phyloP scores from a whole-genome alignment of 2,888 invertebrate genomes.

The Tuta absoluta region DNA sequence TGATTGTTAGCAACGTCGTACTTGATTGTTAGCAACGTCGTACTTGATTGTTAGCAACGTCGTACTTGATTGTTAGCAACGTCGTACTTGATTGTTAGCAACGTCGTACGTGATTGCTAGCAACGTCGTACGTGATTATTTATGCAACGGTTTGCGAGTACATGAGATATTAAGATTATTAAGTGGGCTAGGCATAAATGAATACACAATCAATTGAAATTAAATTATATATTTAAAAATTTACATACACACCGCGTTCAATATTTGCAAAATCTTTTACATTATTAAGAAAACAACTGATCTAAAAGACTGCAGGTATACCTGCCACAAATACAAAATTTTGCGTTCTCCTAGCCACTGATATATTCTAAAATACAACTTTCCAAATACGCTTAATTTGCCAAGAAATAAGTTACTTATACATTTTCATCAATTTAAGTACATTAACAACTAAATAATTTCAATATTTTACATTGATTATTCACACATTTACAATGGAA shows the following conservation, averaged over 20 bases:
- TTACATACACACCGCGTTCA: conserved; percentile 47
- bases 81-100: no score
- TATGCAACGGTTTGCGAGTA: no score
- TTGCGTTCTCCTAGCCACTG: neutral
- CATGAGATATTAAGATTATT: neutral
- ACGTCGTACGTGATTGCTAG: no score
- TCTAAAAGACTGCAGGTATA: conserved; percentile 10
- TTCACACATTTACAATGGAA: conserved; percentile 34
- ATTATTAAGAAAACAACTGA: neutral
- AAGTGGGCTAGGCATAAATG: neutral
- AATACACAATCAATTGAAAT: conserved; percentile 5
- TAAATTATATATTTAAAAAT: conserved; percentile 54
- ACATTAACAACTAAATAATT: conserved; percentile 23
- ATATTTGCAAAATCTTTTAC: conserved; percentile 3
- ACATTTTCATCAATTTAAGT: conserved; percentile 21
- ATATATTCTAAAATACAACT: neutral
- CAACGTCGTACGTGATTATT: no score
- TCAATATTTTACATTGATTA: conserved; percentile 27
- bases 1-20: no score
- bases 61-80: no score
- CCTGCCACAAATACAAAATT: neutral
- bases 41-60: no score
- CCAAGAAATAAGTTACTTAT: conserved; percentile 23
- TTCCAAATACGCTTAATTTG: neutral
- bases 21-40: no score